Evolutionary conservation across 2,888 invertebrate species (phyloP).

Genomic region (Eupeodes luniger): DNA sequence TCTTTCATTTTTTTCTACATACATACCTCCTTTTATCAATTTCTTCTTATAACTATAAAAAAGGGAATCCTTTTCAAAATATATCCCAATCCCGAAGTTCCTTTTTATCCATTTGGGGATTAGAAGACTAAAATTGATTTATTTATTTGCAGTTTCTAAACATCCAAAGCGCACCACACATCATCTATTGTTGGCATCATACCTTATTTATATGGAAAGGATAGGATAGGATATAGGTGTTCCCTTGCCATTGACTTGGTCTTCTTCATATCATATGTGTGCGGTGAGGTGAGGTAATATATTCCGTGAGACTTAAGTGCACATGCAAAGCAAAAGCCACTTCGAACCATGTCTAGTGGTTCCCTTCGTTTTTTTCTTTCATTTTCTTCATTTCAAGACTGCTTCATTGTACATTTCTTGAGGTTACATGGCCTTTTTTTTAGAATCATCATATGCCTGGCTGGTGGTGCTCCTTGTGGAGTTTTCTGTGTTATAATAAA

Average conservation of each 20-base stretch:
- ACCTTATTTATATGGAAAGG: no score
- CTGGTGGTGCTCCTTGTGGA: not conserved
- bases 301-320: constrained; percentile 34
- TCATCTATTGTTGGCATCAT: constrained; percentile 36
- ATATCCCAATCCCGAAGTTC: not conserved
- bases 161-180: constrained; percentile 13
- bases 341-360: constrained; percentile 28
- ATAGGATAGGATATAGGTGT: not conserved
- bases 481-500: not conserved
- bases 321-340: constrained; percentile 45
- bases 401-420: constrained; percentile 23
- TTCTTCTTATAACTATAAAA: not conserved
- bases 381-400: constrained; percentile 12
- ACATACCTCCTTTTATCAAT: not conserved
- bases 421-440: constrained; percentile 55
- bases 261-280: not conserved
- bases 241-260: not conserved
- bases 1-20: not conserved
- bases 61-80: constrained; percentile 26
- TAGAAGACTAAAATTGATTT: constrained; percentile 65
- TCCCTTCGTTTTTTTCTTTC: not conserved
- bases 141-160: constrained; percentile 67
- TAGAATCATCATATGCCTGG: not conserved
- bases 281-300: constrained; percentile 32
- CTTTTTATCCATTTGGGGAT: constrained; percentile 36